Evolutionary conservation across 2,888 invertebrate species (phyloP).

Genomic region (Nipponacmea schrenckii): DNA sequence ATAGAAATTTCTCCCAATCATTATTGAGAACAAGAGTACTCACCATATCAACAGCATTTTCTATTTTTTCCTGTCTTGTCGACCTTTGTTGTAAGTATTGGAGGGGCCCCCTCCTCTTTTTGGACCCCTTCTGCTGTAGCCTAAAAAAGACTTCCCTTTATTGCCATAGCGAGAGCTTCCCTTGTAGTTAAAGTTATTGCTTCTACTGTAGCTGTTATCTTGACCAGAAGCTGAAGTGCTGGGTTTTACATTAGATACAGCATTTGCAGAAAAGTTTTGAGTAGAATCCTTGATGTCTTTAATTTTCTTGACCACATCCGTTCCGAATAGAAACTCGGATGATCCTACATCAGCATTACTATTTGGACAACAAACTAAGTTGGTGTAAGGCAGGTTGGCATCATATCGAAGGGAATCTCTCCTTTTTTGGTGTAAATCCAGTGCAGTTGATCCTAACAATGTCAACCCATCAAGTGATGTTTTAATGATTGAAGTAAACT

Average conservation of each 20-base stretch:
- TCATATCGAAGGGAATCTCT: background rate
- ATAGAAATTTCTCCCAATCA: slow-evolving; percentile 4
- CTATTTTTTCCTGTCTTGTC: background rate
- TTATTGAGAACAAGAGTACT: background rate
- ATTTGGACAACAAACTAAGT: background rate
- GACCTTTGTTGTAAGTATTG: background rate
- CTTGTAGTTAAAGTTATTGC: background rate
- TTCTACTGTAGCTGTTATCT: background rate
- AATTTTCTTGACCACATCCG: background rate
- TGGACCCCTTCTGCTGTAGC: background rate
- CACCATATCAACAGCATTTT: background rate
- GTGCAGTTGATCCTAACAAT: background rate
- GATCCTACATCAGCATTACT: background rate
- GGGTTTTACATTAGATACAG: background rate
- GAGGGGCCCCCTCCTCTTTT: slow-evolving; percentile 1
- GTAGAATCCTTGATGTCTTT: background rate
- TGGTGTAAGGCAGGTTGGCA: background rate
- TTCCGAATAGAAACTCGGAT: background rate
- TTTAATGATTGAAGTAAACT: background rate
- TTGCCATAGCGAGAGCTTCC: background rate
- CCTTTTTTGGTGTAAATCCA: background rate
- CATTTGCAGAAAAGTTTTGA: background rate
- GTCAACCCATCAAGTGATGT: background rate
- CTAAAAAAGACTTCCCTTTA: slow-evolving; percentile 3
- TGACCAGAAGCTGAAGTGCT: background rate